Percentiles rank a stretch among this genome's conserved stretches.
These are phyloP conservation scores for Scleropages formosus DNA, from an alignment of 2,797 vertebrate genomes.

Conservation along the genomic window DNA sequence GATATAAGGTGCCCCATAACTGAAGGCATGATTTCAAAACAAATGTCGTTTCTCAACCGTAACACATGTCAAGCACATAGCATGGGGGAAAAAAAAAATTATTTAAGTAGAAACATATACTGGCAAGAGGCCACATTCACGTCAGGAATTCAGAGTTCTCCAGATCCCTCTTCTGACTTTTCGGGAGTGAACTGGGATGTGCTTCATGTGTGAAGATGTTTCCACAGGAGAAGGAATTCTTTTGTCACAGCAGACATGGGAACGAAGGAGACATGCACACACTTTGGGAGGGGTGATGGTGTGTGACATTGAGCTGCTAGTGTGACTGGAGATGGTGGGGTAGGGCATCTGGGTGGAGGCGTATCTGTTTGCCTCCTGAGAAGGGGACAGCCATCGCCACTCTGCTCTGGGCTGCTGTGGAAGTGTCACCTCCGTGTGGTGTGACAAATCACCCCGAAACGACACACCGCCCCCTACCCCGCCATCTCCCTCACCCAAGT, in stretches of 20 bases:
- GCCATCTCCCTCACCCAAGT: constrained; percentile 44
- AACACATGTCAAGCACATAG: too few relatives aligned
- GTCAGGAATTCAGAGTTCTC: too few relatives aligned
- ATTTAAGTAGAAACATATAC: too few relatives aligned
- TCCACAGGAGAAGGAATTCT: not conserved
- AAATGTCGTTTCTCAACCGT: too few relatives aligned
- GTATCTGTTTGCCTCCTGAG: too few relatives aligned
- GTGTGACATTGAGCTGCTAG: constrained; percentile 41
- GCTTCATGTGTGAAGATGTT: not conserved
- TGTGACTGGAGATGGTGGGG: constrained; percentile 49
- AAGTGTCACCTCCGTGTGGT: constrained; percentile 65
- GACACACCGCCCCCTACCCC: constrained; percentile 45
- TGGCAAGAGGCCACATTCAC: too few relatives aligned
- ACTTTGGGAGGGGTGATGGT: constrained; percentile 20
- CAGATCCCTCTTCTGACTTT: constrained; percentile 5
- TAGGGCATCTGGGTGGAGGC: not conserved
- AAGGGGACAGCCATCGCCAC: constrained; percentile 32
- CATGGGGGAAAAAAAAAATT: too few relatives aligned
- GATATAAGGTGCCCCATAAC: too few relatives aligned
- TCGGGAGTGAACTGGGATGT: not conserved
- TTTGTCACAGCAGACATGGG: not conserved
- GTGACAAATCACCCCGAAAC: constrained; percentile 60
- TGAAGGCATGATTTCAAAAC: too few relatives aligned
- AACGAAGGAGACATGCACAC: not conserved
- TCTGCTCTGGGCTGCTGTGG: constrained; percentile 52